Conservation (phyloP, 2,113 vertebrate species). For the Phocoena phocoena region DNA sequence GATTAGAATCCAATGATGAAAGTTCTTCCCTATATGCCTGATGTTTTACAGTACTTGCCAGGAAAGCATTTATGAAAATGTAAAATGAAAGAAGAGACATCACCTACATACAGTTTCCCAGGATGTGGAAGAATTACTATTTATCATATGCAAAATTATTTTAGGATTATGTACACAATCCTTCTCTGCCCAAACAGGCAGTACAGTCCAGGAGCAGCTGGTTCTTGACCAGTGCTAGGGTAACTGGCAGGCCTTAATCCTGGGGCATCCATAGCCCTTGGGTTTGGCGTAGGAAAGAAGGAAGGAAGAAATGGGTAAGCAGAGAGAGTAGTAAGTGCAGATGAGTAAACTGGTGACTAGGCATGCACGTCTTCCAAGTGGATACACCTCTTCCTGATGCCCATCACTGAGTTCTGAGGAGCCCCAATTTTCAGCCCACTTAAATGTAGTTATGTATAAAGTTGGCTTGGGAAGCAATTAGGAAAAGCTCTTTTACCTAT, state of each 20-base stretch:
- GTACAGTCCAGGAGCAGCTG: neutral
- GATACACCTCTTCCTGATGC: neutral
- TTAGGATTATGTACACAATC: neutral
- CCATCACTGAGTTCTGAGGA: neutral
- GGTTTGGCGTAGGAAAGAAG: neutral
- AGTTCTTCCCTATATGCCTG: neutral
- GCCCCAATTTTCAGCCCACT: neutral
- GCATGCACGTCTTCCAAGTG: neutral
- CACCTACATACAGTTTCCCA: neutral
- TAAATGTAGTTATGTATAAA: neutral
- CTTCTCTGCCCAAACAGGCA: neutral
- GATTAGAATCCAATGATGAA: neutral
- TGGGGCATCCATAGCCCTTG: neutral
- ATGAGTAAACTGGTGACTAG: neutral
- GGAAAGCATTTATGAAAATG: neutral
- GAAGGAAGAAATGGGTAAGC: neutral
- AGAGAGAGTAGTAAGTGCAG: neutral
- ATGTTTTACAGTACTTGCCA: neutral
- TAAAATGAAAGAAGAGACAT: neutral
- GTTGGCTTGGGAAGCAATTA: neutral
- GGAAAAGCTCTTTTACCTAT: neutral
- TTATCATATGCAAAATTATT: neutral
- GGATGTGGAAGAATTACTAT: neutral
- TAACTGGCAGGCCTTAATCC: neutral
- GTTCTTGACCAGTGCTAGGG: neutral